phyloP scores from a whole-genome alignment of 2,888 invertebrate genomes.

The Aleiodes testaceus region DNA sequence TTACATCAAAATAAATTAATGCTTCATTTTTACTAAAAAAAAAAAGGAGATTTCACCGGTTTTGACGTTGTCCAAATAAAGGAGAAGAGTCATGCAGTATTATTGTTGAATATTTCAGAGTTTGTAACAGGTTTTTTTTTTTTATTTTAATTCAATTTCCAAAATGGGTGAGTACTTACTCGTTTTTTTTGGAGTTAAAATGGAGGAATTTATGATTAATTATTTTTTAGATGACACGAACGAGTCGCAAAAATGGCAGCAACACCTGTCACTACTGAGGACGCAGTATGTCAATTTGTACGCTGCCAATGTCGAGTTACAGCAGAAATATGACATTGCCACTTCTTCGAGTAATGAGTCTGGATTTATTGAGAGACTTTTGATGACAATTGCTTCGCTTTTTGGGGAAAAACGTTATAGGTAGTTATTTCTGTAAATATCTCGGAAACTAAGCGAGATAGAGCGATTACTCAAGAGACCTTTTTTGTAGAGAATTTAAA shows the following conservation, averaged over 20 bases:
- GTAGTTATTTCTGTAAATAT: slow-evolving; percentile 56
- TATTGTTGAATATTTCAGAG: slow-evolving; percentile 34
- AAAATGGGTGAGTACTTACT: slow-evolving; percentile 46
- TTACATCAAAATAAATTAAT: too few relatives aligned
- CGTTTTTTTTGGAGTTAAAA: background rate
- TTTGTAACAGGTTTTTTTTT: slow-evolving; percentile 30
- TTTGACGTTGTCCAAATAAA: too few relatives aligned
- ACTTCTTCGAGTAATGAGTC: slow-evolving; percentile 82
- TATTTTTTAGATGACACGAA: slow-evolving; percentile 62
- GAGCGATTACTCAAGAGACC: too few relatives aligned
- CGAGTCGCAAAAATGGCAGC: slow-evolving; percentile 76
- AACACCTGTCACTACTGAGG: slow-evolving; percentile 88
- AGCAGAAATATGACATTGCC: slow-evolving; percentile 87
- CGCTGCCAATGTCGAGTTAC: slow-evolving; percentile 85
- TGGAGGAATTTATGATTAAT: background rate
- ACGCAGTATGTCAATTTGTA: slow-evolving; percentile 95
- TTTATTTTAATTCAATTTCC: slow-evolving; percentile 16
- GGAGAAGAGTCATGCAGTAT: slow-evolving; percentile 49
- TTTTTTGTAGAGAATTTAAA: too few relatives aligned
- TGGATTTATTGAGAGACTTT: slow-evolving; percentile 88
- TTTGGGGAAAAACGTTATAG: slow-evolving; percentile 86
- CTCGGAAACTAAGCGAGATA: too few relatives aligned
- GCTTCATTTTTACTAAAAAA: slow-evolving; percentile 1
- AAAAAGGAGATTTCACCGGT: too few relatives aligned
- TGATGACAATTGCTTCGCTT: slow-evolving; percentile 87